Percentiles rank a stretch among this genome's conserved stretches.
Evolutionary conservation across 2,888 invertebrate species (phyloP).

Genomic region (Bugula neritina): DNA sequence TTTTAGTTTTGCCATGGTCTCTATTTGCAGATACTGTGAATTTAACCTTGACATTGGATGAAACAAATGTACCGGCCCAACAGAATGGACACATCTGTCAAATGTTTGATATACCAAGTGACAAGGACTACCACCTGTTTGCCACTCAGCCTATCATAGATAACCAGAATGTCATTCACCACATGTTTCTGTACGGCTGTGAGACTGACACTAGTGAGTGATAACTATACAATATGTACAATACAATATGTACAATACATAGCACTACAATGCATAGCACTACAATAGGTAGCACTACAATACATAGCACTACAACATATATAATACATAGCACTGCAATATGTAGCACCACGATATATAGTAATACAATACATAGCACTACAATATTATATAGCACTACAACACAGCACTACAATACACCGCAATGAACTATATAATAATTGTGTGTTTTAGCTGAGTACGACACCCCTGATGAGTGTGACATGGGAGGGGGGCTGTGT

Average conservation of each 20-base stretch:
- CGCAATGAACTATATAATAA: too few relatives aligned
- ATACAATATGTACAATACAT: too few relatives aligned
- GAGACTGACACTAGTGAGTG: constrained; percentile 24
- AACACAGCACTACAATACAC: too few relatives aligned
- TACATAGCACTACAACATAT: too few relatives aligned
- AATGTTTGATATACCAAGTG: constrained; percentile 27
- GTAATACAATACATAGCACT: too few relatives aligned
- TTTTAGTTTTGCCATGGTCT: too few relatives aligned
- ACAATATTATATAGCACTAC: too few relatives aligned
- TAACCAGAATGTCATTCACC: constrained; percentile 30
- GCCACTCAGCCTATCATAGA: constrained; percentile 29
- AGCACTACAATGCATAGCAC: too few relatives aligned
- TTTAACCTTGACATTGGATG: constrained; percentile 30
- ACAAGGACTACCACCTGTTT: constrained; percentile 27
- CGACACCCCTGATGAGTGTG: constrained; percentile 2
- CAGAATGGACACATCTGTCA: constrained; percentile 31
- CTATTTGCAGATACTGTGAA: constrained; percentile 30
- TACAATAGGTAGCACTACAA: too few relatives aligned
- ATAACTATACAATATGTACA: too few relatives aligned
- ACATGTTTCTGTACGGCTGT: constrained; percentile 30
- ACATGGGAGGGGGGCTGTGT: constrained; percentile 5
- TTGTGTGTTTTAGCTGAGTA: neutral
- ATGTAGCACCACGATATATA: too few relatives aligned
- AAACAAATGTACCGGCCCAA: constrained; percentile 28
- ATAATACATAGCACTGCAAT: too few relatives aligned